Evolutionary conservation across 2,113 vertebrate genomes (phyloP).

Genomic region (Psophia crepitans): DNA sequence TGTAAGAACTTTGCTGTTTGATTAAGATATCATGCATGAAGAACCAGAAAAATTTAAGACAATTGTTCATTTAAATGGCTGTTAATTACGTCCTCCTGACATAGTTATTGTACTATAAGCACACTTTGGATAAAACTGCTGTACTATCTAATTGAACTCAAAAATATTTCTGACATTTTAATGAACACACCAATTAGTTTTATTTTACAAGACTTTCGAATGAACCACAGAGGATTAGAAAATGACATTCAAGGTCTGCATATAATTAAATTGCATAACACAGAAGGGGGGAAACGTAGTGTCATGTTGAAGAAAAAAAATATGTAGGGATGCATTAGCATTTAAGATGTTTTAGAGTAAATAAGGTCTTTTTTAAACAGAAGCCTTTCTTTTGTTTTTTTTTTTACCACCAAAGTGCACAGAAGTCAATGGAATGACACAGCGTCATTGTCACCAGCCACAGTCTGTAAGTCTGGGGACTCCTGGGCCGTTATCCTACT

Average conservation of each 20-base stretch:
- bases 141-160: conserved; percentile 69
- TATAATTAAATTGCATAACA: conserved; percentile 66
- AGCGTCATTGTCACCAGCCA: background rate
- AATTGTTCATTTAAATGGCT: conserved; percentile 74
- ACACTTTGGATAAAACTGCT: conserved; percentile 67
- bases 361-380: background rate
- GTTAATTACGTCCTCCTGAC: conserved; percentile 70
- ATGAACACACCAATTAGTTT: conserved; percentile 71
- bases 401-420: background rate
- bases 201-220: conserved; percentile 69
- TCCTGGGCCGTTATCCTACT: background rate
- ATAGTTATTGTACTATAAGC: conserved; percentile 62
- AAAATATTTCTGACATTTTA: conserved; percentile 77
- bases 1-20: conserved; percentile 69
- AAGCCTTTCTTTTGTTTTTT: background rate
- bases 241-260: conserved; percentile 63
- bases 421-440: background rate
- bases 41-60: conserved; percentile 70
- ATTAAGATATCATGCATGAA: conserved; percentile 72
- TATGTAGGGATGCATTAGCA: background rate
- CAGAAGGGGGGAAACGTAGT: background rate
- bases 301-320: conserved; percentile 1
- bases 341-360: conserved; percentile 32
- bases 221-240: conserved; percentile 69
- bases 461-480: background rate